Base-by-base conservation (phyloP, 2,113 vertebrate species). In the Rhizomys pruinosus region DNA sequence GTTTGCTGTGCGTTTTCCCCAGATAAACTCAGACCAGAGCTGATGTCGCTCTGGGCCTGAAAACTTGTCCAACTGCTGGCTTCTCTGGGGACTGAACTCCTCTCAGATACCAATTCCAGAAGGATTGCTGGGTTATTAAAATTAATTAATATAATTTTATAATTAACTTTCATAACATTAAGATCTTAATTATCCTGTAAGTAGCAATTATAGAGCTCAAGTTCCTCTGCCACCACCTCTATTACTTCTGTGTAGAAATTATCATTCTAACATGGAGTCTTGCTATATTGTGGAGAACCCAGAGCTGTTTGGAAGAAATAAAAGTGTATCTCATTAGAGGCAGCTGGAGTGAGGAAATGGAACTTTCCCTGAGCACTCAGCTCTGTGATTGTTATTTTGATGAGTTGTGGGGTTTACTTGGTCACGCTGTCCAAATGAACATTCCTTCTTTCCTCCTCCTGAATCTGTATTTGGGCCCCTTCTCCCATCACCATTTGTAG, bases 121-220 rank as follows among this genome's bases (percentile, higher is more conserved):
- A 93, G 79, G 79, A 72, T 90, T 52, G 5, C 55, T 61, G 44
- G 59, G 64, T n/a, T 90, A 78, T 95, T 89, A 79, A 84, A 93
- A 68, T 92, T 94, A 95, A 96, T 92, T 95, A 90, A 95, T 94
- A 94, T 72, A 89, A 92, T 93, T 92, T 95, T 72, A 91, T 74
- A 94, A 95, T 94, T 84, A 94, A 92, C n/a, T 91, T 91, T 92
- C 87, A 63, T 92, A 77, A 87, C 94, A 72, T 90, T 90, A 94
- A 92, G 84, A 68, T 84, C 61, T 96, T 94, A 95, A 90, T 95
- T 96, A 95, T 90, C 64, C 63, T 82, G 52, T 69, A 92, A 91
- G 59, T 64, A 73, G 81, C 76, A 77, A 84, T 93, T 84, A 73
- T 5, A 29, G 44, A 78, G 52, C 52, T 44, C 84, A 68, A 27